Base-by-base conservation (phyloP, 2,113 vertebrate genomes). In the Eurystomus gularis region DNA sequence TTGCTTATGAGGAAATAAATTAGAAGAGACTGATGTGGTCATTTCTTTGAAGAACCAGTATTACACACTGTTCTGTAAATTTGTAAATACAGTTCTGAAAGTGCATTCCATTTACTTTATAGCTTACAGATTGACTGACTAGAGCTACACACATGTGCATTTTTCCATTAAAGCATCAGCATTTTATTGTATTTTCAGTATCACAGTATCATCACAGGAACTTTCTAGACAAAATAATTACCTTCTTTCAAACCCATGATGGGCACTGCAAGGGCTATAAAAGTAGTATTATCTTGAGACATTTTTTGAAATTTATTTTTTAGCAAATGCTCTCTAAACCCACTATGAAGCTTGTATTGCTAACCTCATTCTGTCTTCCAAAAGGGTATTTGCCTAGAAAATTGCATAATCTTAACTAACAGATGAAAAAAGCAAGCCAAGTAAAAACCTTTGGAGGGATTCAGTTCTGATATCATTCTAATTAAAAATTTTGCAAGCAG, bases 311-410 rank as follows among this genome's bases (percentile, higher is more conserved):
- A 77, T 80, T 37, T 61, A 28, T 82, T 81, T 94, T 94, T 75
- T 73, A 84, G 58, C 44, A 84, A 48, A 62, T 40, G 12, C 69
- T 95, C 39, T 82, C 69, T 92, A 96, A 93, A 81, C 16, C 18
- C 88, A 66, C 71, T 57, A 7, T 23, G 78, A 73, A 92, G 64
- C 65, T 69, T 86, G 72, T 60, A 70, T 37, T 77, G 51, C 75
- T 92, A 95, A 94, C 94, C 94, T 91, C 90, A 94, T 95, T 96
- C 92, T 96, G 94, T 97, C 95, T 91, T 96, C 82, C 44, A 90
- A 61, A 88, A 69, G 69, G 40, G 66, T 73, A 95, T 91, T 94
- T 93, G 92, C 84, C 88, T 84, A 40, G 92, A 96, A 97, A 93
- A 88, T n/a, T 85, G 57, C 55, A 92, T 93, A 86, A 91, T 93